Evolutionary conservation across 1,140 invertebrate species (phyloP).

Genomic region (Drosophila melanica): DNA sequence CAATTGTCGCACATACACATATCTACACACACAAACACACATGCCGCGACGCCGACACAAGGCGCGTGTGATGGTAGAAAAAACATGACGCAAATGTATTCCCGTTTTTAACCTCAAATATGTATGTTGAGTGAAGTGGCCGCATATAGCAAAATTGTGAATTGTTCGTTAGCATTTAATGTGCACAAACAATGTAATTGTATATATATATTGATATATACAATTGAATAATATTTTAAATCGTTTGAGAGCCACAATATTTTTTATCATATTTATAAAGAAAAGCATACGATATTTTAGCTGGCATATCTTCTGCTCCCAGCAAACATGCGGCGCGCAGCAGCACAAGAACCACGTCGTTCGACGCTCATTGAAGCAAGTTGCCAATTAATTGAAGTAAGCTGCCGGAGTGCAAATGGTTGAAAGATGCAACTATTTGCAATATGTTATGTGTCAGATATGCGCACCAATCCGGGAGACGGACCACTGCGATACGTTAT

Average conservation of each 20-base stretch:
- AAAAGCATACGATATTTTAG: not conserved
- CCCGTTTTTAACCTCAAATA: constrained; percentile 61
- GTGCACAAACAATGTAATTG: too few relatives aligned
- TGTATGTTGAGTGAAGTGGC: not conserved
- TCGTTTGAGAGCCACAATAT: too few relatives aligned
- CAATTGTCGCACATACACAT: constrained; percentile 6
- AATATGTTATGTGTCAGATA: too few relatives aligned
- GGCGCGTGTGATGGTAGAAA: constrained; percentile 5
- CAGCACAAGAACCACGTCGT: constrained; percentile 22
- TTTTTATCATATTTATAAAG: too few relatives aligned
- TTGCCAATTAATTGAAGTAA: too few relatives aligned
- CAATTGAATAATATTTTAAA: too few relatives aligned
- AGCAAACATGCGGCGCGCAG: constrained; percentile 29
- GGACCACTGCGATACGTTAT: too few relatives aligned
- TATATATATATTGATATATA: too few relatives aligned
- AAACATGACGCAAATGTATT: constrained; percentile 71
- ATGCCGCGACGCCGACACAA: constrained; percentile 44
- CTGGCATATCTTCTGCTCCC: not conserved
- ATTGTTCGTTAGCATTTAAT: not conserved
- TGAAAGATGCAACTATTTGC: too few relatives aligned
- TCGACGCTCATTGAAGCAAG: too few relatives aligned
- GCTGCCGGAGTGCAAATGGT: too few relatives aligned
- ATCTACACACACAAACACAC: constrained; percentile 6
- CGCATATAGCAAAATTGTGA: constrained; percentile 35
- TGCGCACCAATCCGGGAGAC: too few relatives aligned